phyloP scores from a whole-genome alignment of 92 coral and sea anemone species.

The Blastomussa wellsi region DNA sequence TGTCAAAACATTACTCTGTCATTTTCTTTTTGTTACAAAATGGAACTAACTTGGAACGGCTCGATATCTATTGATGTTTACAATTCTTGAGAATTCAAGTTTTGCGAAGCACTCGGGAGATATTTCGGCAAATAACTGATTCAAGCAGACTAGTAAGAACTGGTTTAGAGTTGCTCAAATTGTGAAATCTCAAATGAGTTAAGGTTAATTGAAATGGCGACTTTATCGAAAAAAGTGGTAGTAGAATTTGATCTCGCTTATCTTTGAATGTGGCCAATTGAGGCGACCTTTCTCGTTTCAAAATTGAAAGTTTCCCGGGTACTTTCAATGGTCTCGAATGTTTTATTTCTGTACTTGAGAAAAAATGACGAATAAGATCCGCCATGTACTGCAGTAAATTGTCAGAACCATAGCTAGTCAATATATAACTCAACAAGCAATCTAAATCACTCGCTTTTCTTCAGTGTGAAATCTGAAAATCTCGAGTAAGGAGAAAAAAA shows the following conservation, averaged over 20 bases:
- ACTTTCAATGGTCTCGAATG: neutral
- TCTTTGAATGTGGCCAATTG: neutral
- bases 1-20: neutral
- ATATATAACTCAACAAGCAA: neutral
- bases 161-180: neutral
- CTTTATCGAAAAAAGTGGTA: neutral
- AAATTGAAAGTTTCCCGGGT: neutral
- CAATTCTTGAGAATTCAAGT: conserved; percentile 1
- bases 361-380: neutral
- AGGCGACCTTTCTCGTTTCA: neutral
- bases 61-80: conserved; percentile 3
- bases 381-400: neutral
- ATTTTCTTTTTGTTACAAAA: neutral
- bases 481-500: neutral
- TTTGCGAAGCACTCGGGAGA: neutral
- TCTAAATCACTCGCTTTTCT: neutral
- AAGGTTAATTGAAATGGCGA: neutral
- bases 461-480: neutral
- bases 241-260: neutral
- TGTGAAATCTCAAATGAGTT: neutral
- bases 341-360: neutral
- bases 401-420: neutral
- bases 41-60: neutral
- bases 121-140: neutral
- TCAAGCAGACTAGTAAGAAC: neutral